Evolutionary conservation across 2,797 vertebrate species (phyloP).

Genomic region (Mormyrus hasselquistii): DNA sequence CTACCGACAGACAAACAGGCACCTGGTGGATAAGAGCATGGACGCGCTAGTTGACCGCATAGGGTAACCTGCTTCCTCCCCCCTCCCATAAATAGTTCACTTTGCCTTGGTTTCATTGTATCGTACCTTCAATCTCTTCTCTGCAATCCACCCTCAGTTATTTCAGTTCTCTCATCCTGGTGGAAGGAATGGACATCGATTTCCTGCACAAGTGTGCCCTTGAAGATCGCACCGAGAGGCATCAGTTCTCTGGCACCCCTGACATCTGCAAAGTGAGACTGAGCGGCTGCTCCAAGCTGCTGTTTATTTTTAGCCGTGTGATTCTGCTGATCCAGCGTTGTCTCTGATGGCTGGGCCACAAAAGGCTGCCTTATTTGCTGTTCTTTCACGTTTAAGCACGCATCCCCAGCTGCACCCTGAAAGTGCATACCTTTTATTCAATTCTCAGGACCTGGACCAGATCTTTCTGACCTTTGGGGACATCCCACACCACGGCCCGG

Average conservation of each 20-base stretch:
- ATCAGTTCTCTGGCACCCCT: conserved; percentile 74
- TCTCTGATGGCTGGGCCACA: not conserved
- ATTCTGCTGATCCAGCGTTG: not conserved
- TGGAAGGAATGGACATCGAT: conserved; percentile 96
- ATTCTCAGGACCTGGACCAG: conserved; percentile 80
- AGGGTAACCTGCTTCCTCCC: conserved; percentile 62
- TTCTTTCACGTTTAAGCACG: not conserved
- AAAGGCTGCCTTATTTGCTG: not conserved
- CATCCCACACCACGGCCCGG: conserved; percentile 80
- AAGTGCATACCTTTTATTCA: not conserved
- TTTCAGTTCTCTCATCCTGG: conserved; percentile 85
- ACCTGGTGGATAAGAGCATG: conserved; percentile 90
- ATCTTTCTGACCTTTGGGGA: conserved; percentile 85
- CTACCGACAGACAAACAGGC: conserved; percentile 85
- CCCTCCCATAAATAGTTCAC: not conserved
- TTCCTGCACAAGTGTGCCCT: conserved; percentile 87
- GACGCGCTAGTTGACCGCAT: conserved; percentile 85
- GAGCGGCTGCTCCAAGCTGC: not conserved
- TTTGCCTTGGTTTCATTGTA: not conserved
- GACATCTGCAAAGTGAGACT: conserved; percentile 74
- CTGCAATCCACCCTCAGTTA: conserved; percentile 62
- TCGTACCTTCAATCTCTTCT: not conserved
- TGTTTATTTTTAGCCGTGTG: not conserved
- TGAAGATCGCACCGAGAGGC: conserved; percentile 82
- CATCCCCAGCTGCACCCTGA: not conserved